Conservation (phyloP, 1,140 invertebrate genomes). For the Glossosoma conforme region DNA sequence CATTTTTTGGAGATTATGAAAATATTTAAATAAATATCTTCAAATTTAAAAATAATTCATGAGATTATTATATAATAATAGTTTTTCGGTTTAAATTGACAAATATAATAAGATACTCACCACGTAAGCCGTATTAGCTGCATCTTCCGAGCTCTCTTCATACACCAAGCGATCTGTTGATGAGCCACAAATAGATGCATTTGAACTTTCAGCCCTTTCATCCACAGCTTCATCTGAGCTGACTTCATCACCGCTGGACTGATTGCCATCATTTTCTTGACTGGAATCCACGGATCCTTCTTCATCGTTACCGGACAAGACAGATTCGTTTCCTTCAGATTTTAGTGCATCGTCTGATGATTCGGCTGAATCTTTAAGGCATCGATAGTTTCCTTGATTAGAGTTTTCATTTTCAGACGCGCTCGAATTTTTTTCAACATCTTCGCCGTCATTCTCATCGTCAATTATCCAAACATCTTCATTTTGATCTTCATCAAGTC, state of each 20-base stretch:
- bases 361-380: too few relatives aligned
- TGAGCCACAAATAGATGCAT: conserved; percentile 10
- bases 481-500: neutral
- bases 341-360: neutral
- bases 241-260: neutral
- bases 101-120: conserved; percentile 19
- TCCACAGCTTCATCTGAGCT: conserved; percentile 33
- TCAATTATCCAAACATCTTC: too few relatives aligned
- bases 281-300: neutral
- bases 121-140: conserved; percentile 19
- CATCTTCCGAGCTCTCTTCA: conserved; percentile 21
- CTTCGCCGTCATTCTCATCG: conserved; percentile 1
- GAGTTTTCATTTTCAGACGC: neutral
- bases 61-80: neutral
- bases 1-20: too few relatives aligned
- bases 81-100: too few relatives aligned
- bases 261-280: neutral
- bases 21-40: too few relatives aligned
- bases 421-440: neutral
- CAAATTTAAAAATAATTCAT: too few relatives aligned
- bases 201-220: conserved; percentile 31
- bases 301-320: neutral
- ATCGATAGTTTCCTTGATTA: neutral
- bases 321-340: conserved; percentile 7
- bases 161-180: neutral